These are phyloP conservation scores for Cephus rjabovi DNA, from an alignment of 2,888 invertebrate species.

Conservation along the genomic window DNA sequence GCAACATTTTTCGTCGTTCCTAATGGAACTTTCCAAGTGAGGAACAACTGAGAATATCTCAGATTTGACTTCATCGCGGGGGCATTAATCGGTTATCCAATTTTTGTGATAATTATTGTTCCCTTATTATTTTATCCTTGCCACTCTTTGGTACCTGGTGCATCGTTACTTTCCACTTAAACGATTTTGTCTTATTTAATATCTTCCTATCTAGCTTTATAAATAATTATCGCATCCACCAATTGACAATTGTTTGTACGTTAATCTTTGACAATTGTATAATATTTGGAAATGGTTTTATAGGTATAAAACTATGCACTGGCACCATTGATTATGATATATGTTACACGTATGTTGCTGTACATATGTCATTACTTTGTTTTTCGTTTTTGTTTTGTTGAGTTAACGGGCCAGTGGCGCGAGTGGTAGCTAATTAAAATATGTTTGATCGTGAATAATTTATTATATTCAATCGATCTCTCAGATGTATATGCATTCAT, in stretches of 20 bases:
- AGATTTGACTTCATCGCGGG: background rate
- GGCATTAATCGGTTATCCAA: background rate
- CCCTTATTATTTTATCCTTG: background rate
- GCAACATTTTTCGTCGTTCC: slow-evolving; percentile 6
- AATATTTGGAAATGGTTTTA: background rate
- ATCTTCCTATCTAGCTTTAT: background rate
- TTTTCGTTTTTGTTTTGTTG: background rate
- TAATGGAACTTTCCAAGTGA: background rate
- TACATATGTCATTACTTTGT: background rate
- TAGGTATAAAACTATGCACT: background rate
- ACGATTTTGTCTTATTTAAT: background rate
- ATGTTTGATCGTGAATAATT: background rate
- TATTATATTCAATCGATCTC: background rate
- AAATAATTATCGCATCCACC: background rate
- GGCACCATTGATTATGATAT: background rate
- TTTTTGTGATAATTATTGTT: background rate
- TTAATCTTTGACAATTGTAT: background rate
- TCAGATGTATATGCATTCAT: background rate
- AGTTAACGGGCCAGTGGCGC: background rate
- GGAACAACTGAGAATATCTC: background rate
- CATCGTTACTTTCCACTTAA: background rate
- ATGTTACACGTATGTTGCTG: no score
- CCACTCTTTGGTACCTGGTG: background rate
- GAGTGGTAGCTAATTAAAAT: background rate
- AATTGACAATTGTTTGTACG: background rate